Evolutionary conservation across 2,888 invertebrate genomes (phyloP).

Genomic region (Smittia sp.): DNA sequence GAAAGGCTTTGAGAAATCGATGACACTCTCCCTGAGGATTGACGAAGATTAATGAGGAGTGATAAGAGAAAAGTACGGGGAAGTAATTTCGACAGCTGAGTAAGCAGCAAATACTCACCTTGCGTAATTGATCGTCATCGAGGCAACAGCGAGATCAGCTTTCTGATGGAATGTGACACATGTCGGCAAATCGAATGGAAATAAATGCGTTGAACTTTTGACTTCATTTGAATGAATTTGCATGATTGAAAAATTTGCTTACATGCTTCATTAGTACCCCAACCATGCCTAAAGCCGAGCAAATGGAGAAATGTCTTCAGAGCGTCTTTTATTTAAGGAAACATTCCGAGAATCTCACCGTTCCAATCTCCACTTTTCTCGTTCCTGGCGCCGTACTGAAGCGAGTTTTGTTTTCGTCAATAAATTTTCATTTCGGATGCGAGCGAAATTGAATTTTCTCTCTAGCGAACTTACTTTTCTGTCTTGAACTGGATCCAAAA

Average conservation of each 20-base stretch:
- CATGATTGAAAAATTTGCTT: conserved; percentile 46
- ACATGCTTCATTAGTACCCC: conserved; percentile 70
- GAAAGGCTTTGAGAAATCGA: conserved; percentile 89
- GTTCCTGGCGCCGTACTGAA: conserved; percentile 70
- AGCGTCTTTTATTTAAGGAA: not conserved
- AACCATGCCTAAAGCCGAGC: conserved; percentile 58
- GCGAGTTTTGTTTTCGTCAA: not conserved
- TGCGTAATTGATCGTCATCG: conserved; percentile 87
- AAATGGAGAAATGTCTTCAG: not conserved
- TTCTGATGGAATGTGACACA: conserved; percentile 57
- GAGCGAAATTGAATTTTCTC: not conserved
- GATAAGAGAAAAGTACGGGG: not conserved
- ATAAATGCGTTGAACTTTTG: not conserved
- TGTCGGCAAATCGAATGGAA: not conserved
- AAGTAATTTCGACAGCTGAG: not conserved
- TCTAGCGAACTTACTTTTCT: conserved; percentile 53
- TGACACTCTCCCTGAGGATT: conserved; percentile 69
- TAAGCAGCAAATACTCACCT: conserved; percentile 43
- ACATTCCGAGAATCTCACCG: conserved; percentile 60
- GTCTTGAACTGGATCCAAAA: conserved; percentile 69
- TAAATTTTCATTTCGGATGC: conserved; percentile 18
- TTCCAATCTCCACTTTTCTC: conserved; percentile 73
- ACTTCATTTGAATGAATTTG: not conserved
- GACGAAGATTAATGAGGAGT: not conserved
- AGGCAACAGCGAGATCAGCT: conserved; percentile 84